Conservation (phyloP, 2,888 invertebrate genomes). For the Orthosia gothica region DNA sequence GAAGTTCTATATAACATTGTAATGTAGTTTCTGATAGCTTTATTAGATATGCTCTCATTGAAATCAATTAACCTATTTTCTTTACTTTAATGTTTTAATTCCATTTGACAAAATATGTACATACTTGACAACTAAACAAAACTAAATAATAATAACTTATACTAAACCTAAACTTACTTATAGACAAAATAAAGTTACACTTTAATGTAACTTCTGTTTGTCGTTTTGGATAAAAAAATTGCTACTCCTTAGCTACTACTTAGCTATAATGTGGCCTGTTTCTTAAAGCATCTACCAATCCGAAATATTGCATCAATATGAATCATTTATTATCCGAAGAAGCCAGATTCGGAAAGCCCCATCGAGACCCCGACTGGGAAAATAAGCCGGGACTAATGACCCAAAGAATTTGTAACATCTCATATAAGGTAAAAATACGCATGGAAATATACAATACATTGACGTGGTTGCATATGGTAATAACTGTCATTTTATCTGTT, state of each 20-base stretch:
- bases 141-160: no score
- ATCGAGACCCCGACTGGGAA: not conserved
- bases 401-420: not conserved
- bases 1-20: not conserved
- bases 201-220: no score
- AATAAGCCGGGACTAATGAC: conserved; percentile 16
- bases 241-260: no score
- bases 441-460: not conserved
- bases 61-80: not conserved
- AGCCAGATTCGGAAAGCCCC: conserved; percentile 1
- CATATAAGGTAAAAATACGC: not conserved
- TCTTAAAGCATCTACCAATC: not conserved
- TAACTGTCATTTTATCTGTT: no score
- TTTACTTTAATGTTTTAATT: not conserved
- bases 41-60: not conserved
- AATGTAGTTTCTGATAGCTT: not conserved
- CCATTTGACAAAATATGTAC: no score
- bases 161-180: no score
- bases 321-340: not conserved
- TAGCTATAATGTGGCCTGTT: not conserved
- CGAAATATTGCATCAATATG: not conserved
- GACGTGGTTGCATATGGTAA: no score
- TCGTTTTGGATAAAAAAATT: no score
- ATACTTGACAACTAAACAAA: no score
- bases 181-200: no score